phyloP scores from a whole-genome alignment of 2,888 invertebrate species.

The Pasiphila rectangulata region DNA sequence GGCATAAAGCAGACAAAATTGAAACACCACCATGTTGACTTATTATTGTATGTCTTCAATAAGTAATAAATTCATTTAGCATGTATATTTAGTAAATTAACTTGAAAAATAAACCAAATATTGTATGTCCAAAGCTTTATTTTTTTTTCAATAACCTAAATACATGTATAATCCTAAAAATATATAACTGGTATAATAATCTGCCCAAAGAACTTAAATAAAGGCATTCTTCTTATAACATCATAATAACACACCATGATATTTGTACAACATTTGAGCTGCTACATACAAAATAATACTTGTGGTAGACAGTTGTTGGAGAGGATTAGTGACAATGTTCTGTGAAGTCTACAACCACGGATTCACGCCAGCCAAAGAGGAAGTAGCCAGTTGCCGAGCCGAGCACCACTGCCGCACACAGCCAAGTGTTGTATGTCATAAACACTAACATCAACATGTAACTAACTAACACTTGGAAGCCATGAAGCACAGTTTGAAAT shows the following conservation, averaged over 20 bases:
- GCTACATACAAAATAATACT: conserved; percentile 54
- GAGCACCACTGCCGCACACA: conserved; percentile 92
- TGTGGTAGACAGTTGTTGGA: conserved; percentile 33
- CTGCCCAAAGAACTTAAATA: conserved; percentile 57
- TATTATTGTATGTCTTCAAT: too few relatives aligned
- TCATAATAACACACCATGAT: conserved; percentile 62
- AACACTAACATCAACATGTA: conserved; percentile 98
- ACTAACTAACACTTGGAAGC: conserved; percentile 93
- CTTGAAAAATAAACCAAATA: conserved; percentile 16
- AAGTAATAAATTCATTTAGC: background rate
- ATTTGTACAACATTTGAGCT: conserved; percentile 61
- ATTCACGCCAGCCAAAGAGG: conserved; percentile 97
- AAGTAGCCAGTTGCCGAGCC: conserved; percentile 96
- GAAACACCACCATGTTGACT: background rate
- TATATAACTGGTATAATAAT: conserved; percentile 72
- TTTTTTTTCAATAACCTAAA: conserved; percentile 58
- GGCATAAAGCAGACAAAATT: conserved; percentile 24
- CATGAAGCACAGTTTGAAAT: conserved; percentile 93
- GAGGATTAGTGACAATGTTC: conserved; percentile 94
- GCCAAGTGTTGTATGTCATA: conserved; percentile 98
- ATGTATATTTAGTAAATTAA: background rate
- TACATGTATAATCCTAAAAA: conserved; percentile 56
- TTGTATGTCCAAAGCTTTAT: conserved; percentile 52
- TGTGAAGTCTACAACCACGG: conserved; percentile 95
- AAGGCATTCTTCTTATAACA: conserved; percentile 66